These are phyloP conservation scores for western clawed frog (Xenopus tropicalis) DNA, from an alignment of 2,113 vertebrate genomes.

Conservation along the genomic window UCB_Xtro_10.0 CM004444.2:80967501-80968000, in stretches of 20 bases:
- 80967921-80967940: too few relatives aligned
- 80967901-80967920: too few relatives aligned
- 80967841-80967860: conserved; percentile 59
- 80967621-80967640: too few relatives aligned
- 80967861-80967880: conserved; percentile 64
- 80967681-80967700: conserved; percentile 48
- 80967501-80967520: background rate
- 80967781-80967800: conserved; percentile 60
- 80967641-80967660: conserved; percentile 26
- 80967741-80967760: conserved; percentile 56
- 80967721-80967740: conserved; percentile 57
- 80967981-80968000: too few relatives aligned
- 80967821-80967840: conserved; percentile 62
- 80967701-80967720: conserved; percentile 65
- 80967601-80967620: too few relatives aligned
- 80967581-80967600: too few relatives aligned
- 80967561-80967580: too few relatives aligned
- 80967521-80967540: too few relatives aligned
- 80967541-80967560: too few relatives aligned
- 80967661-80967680: background rate
- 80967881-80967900: background rate
- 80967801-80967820: conserved; percentile 73
- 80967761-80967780: conserved; percentile 70
- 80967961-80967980: too few relatives aligned
- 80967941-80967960: too few relatives aligned